A percentile compares a stretch with the other conserved stretches of the same genome.
These are phyloP conservation scores for Hypomecis atomaria DNA, from an alignment of 2,888 invertebrate species.

Conservation along the genomic window DNA sequence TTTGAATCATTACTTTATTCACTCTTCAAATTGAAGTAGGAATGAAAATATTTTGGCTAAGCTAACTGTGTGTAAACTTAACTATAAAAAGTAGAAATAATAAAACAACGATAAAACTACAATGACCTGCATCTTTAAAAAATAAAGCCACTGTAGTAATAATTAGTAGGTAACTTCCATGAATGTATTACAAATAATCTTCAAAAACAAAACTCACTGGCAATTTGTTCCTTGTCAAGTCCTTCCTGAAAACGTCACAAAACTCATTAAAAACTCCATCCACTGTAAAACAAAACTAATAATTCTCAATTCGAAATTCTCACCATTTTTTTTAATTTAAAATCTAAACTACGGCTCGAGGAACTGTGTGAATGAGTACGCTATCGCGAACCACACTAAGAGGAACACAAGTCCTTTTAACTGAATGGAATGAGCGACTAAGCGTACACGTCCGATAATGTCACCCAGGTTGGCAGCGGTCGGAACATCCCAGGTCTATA, in stretches of 20 bases:
- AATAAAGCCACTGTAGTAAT: too few species aligned
- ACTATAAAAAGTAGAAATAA: too few species aligned
- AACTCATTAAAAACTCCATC: conserved; percentile 46
- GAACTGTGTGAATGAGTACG: conserved; percentile 66
- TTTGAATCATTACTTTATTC: too few species aligned
- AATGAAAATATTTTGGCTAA: too few species aligned
- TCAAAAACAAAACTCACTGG: conserved; percentile 84
- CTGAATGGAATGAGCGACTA: conserved; percentile 78
- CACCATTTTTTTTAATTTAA: conserved; percentile 41
- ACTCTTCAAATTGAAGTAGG: too few species aligned
- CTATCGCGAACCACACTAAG: conserved; percentile 68
- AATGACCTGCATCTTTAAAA: too few species aligned
- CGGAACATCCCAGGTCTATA: conserved; percentile 49
- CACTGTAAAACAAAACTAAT: conserved; percentile 33
- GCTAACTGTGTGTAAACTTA: too few species aligned
- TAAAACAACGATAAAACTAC: too few species aligned
- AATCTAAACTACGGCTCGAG: conserved; percentile 48
- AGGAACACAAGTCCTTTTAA: conserved; percentile 78
- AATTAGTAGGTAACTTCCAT: too few species aligned
- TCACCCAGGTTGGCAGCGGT: conserved; percentile 76
- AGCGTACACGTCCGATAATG: conserved; percentile 65
- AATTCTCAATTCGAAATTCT: conserved; percentile 27
- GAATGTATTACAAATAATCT: neutral
- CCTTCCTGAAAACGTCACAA: conserved; percentile 86
- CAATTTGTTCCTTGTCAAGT: conserved; percentile 90